Base-by-base conservation (phyloP, 2,797 vertebrate species). In the Poecile montanus region DNA sequence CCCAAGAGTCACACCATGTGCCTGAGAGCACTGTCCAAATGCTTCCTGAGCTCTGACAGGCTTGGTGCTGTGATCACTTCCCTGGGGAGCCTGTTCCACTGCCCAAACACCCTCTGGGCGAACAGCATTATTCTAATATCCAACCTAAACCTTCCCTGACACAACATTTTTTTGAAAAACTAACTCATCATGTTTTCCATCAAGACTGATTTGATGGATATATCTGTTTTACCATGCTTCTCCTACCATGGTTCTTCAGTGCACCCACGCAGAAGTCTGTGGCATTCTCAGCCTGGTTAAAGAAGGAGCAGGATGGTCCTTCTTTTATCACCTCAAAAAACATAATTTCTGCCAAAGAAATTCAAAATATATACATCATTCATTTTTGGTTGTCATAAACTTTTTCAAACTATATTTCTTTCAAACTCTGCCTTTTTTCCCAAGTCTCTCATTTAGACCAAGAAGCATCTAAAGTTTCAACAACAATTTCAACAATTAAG, bases 41-140 rank as follows among this genome's bases (percentile, higher is more conserved):
- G 0, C 8, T 1, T 23, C 27, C 19, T 6, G 61, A 44, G 0
- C 11, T 60, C 38, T 51, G 12, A 10, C 6, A 27, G 21, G 11
- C 14, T 42, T 51, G 26, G 5, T 6, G 32, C 32, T 51, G 22
- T 38, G 32, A 32, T 8, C 36, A 32, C 21, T 15, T 1, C 17
- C 34, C 13, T 26, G 38, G 21, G 14, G 22, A 51, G 36, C 11
- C 21, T 32, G 8, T 15, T 32, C 19, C 60, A 36, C 17, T 13
- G 10, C 32, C 38, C 32, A 60, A 0, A 2, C 27, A 36, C 4
- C 4, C 15, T 19, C 38, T 45, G 47, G 6, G 18, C 38, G 15
- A 45, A 23, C 3, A 58, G 7, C 10, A 16, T 27, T 36, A 18
- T 10, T 5, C 38, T 60, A 10, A 36, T 4, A 58, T 22, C 27